A percentile compares a stretch with the other conserved stretches of the same genome.
Conservation (phyloP, 1,140 invertebrate species). For the Hycleus cichorii region DNA sequence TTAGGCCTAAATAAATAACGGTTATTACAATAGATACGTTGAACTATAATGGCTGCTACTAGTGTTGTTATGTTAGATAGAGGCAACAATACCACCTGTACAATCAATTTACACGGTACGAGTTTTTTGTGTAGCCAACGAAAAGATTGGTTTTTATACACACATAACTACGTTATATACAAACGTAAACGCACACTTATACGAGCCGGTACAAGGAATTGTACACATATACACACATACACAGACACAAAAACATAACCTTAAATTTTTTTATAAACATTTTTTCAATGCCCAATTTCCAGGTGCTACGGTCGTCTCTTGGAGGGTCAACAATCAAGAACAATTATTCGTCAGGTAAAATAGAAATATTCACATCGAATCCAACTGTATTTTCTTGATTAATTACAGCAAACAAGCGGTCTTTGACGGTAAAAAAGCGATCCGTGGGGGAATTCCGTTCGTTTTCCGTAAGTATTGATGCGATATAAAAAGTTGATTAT, state of each 20-base stretch:
- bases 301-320: conserved; percentile 92
- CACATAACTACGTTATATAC: neutral
- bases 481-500: neutral
- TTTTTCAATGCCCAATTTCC: conserved; percentile 31
- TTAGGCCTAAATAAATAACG: conserved; percentile 14
- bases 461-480: conserved; percentile 81
- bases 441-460: conserved; percentile 90
- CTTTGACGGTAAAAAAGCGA: conserved; percentile 91
- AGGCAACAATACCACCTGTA: conserved; percentile 91
- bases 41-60: conserved; percentile 59
- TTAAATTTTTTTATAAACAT: conserved; percentile 39
- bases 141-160: too few species aligned
- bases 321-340: conserved; percentile 91
- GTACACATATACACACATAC: conserved; percentile 29
- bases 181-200: too few species aligned
- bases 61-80: conserved; percentile 88
- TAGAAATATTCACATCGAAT: conserved; percentile 3
- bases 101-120: conserved; percentile 89
- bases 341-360: conserved; percentile 84
- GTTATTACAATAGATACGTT: neutral
- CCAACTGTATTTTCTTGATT: conserved; percentile 30
- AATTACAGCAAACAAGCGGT: conserved; percentile 82
- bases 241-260: conserved; percentile 37
- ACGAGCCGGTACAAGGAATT: neutral
- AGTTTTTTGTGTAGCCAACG: neutral